Evolutionary conservation across 2,797 vertebrate species (phyloP), one percentile per base, ranked within the genome.

Genomic region (Chaenodraco wilsoni): DNA sequence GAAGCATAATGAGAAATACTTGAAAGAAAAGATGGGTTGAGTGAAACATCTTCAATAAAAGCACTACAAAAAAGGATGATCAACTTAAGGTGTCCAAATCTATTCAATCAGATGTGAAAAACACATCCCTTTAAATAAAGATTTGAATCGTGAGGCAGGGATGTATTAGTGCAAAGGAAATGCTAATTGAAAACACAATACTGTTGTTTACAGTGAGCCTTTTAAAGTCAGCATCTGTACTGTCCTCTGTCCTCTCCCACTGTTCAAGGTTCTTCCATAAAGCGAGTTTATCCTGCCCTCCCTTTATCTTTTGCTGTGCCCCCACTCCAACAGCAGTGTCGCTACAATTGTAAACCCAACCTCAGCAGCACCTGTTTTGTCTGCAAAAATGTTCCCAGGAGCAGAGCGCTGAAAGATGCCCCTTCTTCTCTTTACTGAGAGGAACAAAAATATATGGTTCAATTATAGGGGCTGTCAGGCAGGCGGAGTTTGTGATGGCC

Each of bases 391-490:
- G 45, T 72, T 89, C 66, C 65, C 79, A 46, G 70, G 79, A 84
- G 81, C 10, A 0, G 6, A 46, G 57, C 64, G 5, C 72, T 85
- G 79, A 82, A 83, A 81, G 64, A 87, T 68, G 77, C 27, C 54
- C 66, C 81, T 69, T 83, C 69, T 75, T 73, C 71, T 87, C 49
- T 65, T 79, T 62, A 69, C 43, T 4, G 74, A 74, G 67, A 48
- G 61, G 64, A n/a, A 78, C 27, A 70, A 59, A 67, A 68, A 70
- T 88, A 91, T 90, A 91, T 82, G 77, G 85, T 90, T 92, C 88
- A 90, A 90, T 92, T 92, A 89, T 73, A 80, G 52, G 41, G 23
- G 72, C 78, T 91, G 90, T 89, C 88, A 69, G 75, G 33, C 33
- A 37, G 33, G 70, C 67, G 21, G 83, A 75, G 86, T 55, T 66